Base-by-base conservation (phyloP, 1,140 invertebrate species). In the Leptopilina boulardi region DNA sequence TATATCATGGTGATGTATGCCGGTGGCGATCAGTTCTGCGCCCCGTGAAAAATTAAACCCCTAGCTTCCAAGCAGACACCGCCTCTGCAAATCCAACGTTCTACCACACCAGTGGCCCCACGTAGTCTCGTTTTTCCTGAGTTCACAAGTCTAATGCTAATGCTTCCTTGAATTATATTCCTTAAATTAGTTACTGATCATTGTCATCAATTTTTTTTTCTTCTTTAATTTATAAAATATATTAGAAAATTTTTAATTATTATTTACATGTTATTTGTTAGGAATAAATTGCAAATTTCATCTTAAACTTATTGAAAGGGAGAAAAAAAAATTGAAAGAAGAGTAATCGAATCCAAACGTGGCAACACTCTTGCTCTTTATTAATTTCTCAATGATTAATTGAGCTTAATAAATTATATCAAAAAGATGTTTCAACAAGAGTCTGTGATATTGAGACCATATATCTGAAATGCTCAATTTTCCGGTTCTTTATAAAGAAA, bases 1-100 rank as follows among this genome's bases (percentile, higher is more conserved):
- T 75, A 75, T 78, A 77, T 80, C 74, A 77, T 72, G 34, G 15
- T 74, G 75, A 77, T 75, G 18, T 77, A 74, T 71, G 70, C 54
- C 54, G 66, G 71, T 51, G 26, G 15, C 70, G 51, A 74, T 73
- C 41, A 70, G 21, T n/a, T 66, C 56, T 66, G 56, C 56, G 56
- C 23, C 23, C 56, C 26, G 59, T 78, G 66, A 80, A 80, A 74
- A 80, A 74, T 80, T 80, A 70, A 74, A 70, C 34, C 47, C 71
- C 51, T 51, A 30, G 34, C n/a, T 41, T 73, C 19, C 70, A 51
- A 59, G 44, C 30, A 41, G 30, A 38, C 38, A 41, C 18, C 18
- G 30, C 15, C 38, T 66, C 26, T 71, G 38, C 38, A 71, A 19
- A 71, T 19, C 38, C 38, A 71, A 18, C 11, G 10, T n/a, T 38